These are phyloP conservation scores for Epizoanthus fatuus DNA, from an alignment of 92 coral and sea anemone genomes.

Conservation along the genomic window DNA sequence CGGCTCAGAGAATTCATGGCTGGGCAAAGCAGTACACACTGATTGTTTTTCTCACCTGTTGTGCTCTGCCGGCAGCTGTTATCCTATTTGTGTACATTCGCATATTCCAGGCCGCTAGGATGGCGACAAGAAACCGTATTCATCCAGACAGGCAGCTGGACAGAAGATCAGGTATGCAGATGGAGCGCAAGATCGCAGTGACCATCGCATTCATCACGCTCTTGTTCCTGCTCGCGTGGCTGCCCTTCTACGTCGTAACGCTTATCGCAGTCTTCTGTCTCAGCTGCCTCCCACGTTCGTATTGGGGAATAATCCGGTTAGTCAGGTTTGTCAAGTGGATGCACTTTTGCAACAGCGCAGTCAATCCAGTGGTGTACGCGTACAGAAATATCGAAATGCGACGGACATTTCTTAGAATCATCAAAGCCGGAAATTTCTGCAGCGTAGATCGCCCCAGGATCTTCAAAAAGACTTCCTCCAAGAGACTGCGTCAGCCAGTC, in stretches of 20 bases:
- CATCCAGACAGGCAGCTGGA: slow-evolving; percentile 4
- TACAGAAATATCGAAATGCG: slow-evolving; percentile 87
- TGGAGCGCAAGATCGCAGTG: slow-evolving; percentile 69
- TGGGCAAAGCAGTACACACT: slow-evolving; percentile 39
- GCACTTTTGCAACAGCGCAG: slow-evolving; percentile 93
- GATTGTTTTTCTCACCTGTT: slow-evolving; percentile 60
- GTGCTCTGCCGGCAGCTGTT: slow-evolving; percentile 59
- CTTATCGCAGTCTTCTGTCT: slow-evolving; percentile 65
- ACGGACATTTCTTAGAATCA: slow-evolving; percentile 56
- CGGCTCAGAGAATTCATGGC: slow-evolving; percentile 37
- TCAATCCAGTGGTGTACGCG: slow-evolving; percentile 90
- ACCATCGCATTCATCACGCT: slow-evolving; percentile 71
- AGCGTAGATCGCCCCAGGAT: not conserved
- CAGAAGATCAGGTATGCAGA: slow-evolving; percentile 39
- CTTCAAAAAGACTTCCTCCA: not conserved
- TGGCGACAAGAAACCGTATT: slow-evolving; percentile 53
- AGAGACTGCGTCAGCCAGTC: not conserved
- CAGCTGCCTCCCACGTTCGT: slow-evolving; percentile 59
- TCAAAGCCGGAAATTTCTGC: slow-evolving; percentile 23
- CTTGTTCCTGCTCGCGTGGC: slow-evolving; percentile 77
- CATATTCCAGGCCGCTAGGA: slow-evolving; percentile 68
- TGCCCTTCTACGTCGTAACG: slow-evolving; percentile 75
- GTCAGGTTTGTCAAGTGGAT: slow-evolving; percentile 87
- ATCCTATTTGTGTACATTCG: slow-evolving; percentile 63
- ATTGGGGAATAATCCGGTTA: slow-evolving; percentile 18